Base-by-base conservation (phyloP, 2,797 vertebrate species). In the Kryptopterus vitreolus region DNA sequence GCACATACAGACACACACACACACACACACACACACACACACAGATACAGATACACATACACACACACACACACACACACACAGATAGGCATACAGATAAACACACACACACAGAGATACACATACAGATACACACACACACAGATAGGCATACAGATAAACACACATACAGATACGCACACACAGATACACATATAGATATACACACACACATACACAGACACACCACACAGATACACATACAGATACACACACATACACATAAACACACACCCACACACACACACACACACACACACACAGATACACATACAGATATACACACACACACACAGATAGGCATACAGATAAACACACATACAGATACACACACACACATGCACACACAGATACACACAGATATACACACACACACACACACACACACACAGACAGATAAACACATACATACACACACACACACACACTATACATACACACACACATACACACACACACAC, bases 301-400 rank as follows among this genome's bases (percentile, higher is more conserved):
- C 20, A 66, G 11, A 61, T 38, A 52, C 48, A 63, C 38, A 1
- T 3, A 1, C 2, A 4, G 16, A 22, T 16, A 63, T 18, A 33
- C 61, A 61, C 59, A 62, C 59, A 62, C 29, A 62, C 29, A 62
- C 59, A 62, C 59, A n/a, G n/a, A n/a, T n/a, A n/a, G n/a, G n/a
- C n/a, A n/a, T n/a, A n/a, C n/a, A n/a, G n/a, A n/a, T n/a, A n/a
- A n/a, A 62, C 59, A 62, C 59, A 62, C 29, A 62, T 26, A 58
- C 50, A 52, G 15, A 52, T 18, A 52, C 50, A 52, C 50, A 52
- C 57, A 58, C 57, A 58, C 22, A n/a, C n/a, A n/a, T n/a, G n/a
- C n/a, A n/a, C n/a, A n/a, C n/a, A n/a, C n/a, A n/a, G n/a, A n/a
- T n/a, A n/a, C n/a, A n/a, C n/a, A n/a, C n/a, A n/a, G n/a, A n/a